These are phyloP conservation scores for Dexiosoma caninum DNA, from an alignment of 2,888 invertebrate genomes.

Conservation along the genomic window DNA sequence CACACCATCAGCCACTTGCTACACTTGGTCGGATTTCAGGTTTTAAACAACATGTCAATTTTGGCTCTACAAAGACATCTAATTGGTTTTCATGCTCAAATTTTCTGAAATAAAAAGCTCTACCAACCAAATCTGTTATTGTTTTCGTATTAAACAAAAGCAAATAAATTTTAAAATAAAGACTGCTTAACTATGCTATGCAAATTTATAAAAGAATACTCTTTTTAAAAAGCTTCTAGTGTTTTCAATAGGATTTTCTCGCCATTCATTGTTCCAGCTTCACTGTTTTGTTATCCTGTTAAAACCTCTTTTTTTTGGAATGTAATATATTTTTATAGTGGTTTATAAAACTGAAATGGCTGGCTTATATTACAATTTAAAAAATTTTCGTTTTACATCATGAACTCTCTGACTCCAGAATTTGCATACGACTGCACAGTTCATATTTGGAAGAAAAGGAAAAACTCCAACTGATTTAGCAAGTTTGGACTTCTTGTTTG, in stretches of 20 bases:
- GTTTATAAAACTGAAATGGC: conserved; percentile 12
- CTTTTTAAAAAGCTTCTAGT: background rate
- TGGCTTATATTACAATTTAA: background rate
- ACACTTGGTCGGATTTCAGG: too few species aligned
- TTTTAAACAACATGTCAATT: too few species aligned
- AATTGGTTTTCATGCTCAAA: background rate
- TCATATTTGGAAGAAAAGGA: background rate
- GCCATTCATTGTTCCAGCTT: background rate
- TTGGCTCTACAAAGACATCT: background rate
- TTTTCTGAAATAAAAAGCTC: background rate
- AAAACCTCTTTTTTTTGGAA: background rate
- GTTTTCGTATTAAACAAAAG: background rate
- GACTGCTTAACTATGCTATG: background rate
- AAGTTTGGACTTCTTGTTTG: too few species aligned
- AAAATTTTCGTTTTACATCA: background rate
- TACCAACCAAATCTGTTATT: background rate
- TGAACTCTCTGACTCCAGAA: too few species aligned
- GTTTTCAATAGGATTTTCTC: conserved; percentile 1
- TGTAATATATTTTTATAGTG: conserved; percentile 9
- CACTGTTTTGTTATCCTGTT: background rate
- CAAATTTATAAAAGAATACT: background rate
- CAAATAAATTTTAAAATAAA: background rate
- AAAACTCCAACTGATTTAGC: conserved; percentile 3
- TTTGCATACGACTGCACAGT: too few species aligned
- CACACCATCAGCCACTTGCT: too few species aligned